Evolutionary conservation across 2,113 vertebrate species (phyloP).

Genomic region (Thalassoma bifasciatum): DNA sequence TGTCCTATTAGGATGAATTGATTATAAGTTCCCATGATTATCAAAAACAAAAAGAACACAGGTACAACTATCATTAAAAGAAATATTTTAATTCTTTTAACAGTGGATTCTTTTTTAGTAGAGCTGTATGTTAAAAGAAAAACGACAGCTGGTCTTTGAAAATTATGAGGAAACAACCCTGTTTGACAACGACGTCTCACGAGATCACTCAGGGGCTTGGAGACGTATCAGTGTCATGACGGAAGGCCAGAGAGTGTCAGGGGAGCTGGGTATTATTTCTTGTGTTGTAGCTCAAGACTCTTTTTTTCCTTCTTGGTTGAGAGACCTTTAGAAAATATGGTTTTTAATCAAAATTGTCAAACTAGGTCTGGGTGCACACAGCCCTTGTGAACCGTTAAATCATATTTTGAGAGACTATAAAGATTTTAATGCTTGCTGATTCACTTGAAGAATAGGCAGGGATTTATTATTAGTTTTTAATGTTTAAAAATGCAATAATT

Average conservation of each 20-base stretch:
- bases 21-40: neutral
- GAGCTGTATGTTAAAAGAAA: neutral
- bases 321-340: too few species aligned
- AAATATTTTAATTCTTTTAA: too few species aligned
- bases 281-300: neutral
- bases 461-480: too few species aligned
- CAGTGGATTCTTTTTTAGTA: too few species aligned
- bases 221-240: conserved; percentile 29
- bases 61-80: too few species aligned
- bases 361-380: too few species aligned
- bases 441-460: too few species aligned
- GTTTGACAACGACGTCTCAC: conserved; percentile 1
- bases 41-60: conserved; percentile 1
- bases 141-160: conserved; percentile 9
- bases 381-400: too few species aligned
- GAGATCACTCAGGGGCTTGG: conserved; percentile 21
- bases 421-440: too few species aligned
- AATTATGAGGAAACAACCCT: conserved; percentile 10
- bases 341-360: too few species aligned
- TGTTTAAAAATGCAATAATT: too few species aligned
- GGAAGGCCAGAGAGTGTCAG: conserved; percentile 24
- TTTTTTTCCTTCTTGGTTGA: neutral
- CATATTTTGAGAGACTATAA: too few species aligned
- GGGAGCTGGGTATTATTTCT: neutral
- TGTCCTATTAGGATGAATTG: neutral